Base-by-base conservation (phyloP, 1,140 invertebrate genomes). In the Dufourea novaeangliae region DNA sequence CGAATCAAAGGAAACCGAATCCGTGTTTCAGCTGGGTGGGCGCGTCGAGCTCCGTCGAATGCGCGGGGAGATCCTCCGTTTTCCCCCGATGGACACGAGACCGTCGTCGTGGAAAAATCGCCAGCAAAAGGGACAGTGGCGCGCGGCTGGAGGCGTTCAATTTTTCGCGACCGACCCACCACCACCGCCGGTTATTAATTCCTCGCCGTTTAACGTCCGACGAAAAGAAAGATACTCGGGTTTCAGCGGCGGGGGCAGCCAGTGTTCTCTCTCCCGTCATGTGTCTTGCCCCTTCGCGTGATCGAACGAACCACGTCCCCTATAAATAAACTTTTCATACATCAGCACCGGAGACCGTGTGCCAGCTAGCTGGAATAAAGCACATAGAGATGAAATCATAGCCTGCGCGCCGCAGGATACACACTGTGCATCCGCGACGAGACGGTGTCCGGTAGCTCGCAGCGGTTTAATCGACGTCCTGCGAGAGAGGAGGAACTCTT, bases 241-340 rank as follows among this genome's bases (percentile, higher is more conserved):
- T 79, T 83, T 83, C 77, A 79, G 52, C 66, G 56, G 37, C n/a
- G n/a, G n/a, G n/a, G 64, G 46, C 44, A n/a, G 3, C 17, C 46
- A 50, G 70, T 63, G 71, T 75, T 79, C 71, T 46, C 56, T 79
- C 71, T 46, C 56, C 66, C 69, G 66, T 83, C 64, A 50, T 32
- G 64, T 64, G 70, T n/a, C n/a, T n/a, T n/a, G 69, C 46, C 39
- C 46, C 27, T 66, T 73, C 41, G 73, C 82, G 73, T 84, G 69
- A 84, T 84, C 83, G 78, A 80, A 84, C 69, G 73, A 78, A 68
- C 54, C 80, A 57, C 77, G 81, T 84, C 82, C 59, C 64, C 66
- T 54, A 80, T 85, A 85, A 85, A 85, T 84, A 85, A 84, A 85
- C 82, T 85, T 85, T 84, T 85, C 83, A 80, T 84, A 74, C 69